Percentiles rank a stretch among this genome's conserved stretches.
Conservation (phyloP, 2,888 invertebrate genomes). For the Mechanitis mazaeus region DNA sequence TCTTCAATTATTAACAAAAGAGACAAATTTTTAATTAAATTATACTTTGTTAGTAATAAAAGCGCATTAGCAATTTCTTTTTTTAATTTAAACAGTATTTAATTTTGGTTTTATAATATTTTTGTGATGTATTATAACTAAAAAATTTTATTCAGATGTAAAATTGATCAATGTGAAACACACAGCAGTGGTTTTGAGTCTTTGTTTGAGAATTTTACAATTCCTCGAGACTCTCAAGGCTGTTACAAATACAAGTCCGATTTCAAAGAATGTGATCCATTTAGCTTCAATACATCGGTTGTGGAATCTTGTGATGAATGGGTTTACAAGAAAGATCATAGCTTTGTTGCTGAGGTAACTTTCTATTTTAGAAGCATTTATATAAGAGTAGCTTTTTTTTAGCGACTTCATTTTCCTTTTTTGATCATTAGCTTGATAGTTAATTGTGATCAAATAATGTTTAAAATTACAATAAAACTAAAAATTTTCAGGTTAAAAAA, state of each 20-base stretch:
- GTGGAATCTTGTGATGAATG: slow-evolving; percentile 35
- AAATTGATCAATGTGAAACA: slow-evolving; percentile 34
- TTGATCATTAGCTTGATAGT: too few species aligned
- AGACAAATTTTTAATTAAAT: too few species aligned
- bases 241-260: slow-evolving; percentile 33
- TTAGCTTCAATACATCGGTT: slow-evolving; percentile 29
- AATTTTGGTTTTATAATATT: background rate
- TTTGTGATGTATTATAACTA: background rate
- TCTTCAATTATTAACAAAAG: background rate
- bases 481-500: too few species aligned
- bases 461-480: too few species aligned
- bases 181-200: slow-evolving; percentile 23
- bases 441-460: too few species aligned
- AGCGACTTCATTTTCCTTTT: too few species aligned
- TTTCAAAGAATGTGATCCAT: slow-evolving; percentile 29
- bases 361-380: background rate
- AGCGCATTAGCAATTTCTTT: too few species aligned
- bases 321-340: slow-evolving; percentile 35
- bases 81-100: too few species aligned
- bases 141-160: slow-evolving; percentile 29
- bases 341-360: slow-evolving; percentile 38
- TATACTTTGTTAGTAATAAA: too few species aligned
- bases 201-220: slow-evolving; percentile 34
- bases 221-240: slow-evolving; percentile 30
- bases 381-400: background rate